Conservation (phyloP, 2,797 vertebrate genomes). For the Psittacula echo region DNA sequence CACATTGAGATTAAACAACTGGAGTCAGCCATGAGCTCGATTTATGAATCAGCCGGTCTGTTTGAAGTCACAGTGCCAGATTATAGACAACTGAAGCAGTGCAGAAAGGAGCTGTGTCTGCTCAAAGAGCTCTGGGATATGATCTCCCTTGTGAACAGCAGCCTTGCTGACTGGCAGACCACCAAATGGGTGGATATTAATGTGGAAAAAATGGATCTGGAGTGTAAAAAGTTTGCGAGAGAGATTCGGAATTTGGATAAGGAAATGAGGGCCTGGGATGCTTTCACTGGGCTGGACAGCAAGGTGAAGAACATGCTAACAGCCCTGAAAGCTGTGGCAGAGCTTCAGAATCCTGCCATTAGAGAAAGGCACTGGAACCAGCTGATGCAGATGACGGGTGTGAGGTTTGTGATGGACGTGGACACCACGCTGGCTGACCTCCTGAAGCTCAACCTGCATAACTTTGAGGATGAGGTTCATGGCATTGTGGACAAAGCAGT, state of each 20-base stretch:
- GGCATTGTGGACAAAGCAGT: conserved; percentile 93
- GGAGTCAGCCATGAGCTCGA: conserved; percentile 86
- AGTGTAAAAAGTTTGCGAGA: conserved; percentile 89
- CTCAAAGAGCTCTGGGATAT: conserved; percentile 96
- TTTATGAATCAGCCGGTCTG: conserved; percentile 86
- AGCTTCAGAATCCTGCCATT: conserved; percentile 92
- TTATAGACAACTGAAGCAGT: conserved; percentile 90
- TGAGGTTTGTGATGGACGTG: conserved; percentile 86
- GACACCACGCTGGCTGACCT: conserved; percentile 89
- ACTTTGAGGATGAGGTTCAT: conserved; percentile 90
- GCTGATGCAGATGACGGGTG: conserved; percentile 88
- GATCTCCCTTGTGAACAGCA: conserved; percentile 84
- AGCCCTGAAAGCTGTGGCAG: conserved; percentile 88
- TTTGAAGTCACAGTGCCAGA: conserved; percentile 92
- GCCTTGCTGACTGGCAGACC: conserved; percentile 85
- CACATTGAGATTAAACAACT: conserved; percentile 86
- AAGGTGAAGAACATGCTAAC: conserved; percentile 87
- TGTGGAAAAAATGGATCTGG: conserved; percentile 91
- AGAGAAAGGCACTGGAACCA: conserved; percentile 92
- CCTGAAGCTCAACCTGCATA: conserved; percentile 89
- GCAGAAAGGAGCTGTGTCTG: conserved; percentile 87
- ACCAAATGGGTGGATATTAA: conserved; percentile 89
- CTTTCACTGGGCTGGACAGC: conserved; percentile 87
- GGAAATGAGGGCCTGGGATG: conserved; percentile 90
- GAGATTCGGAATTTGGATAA: conserved; percentile 89